A percentile compares a stretch with the other conserved stretches of the same genome.
Conservation (phyloP, 1,140 invertebrate genomes). For the Panonychus citri region DNA sequence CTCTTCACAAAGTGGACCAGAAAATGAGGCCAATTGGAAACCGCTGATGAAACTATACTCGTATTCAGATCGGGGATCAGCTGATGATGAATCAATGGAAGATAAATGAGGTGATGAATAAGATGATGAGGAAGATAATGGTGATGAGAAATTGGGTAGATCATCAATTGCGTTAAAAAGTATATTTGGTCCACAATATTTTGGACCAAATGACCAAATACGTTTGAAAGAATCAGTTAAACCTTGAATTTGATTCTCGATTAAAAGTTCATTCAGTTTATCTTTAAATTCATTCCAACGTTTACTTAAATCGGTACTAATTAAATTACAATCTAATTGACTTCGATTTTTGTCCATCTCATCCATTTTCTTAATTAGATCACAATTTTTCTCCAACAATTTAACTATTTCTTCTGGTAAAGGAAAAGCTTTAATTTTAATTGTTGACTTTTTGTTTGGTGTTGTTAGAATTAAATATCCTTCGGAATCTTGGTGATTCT, state of each 20-base stretch:
- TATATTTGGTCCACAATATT: constrained; percentile 65
- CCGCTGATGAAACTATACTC: constrained; percentile 69
- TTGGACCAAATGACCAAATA: constrained; percentile 77
- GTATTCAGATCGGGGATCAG: constrained; percentile 21
- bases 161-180: constrained; percentile 42
- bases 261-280: constrained; percentile 4
- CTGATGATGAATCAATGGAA: constrained; percentile 22
- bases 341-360: neutral
- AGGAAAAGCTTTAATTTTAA: constrained; percentile 53
- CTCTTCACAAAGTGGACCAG: constrained; percentile 82
- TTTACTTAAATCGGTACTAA: neutral
- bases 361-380: constrained; percentile 8
- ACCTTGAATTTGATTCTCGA: constrained; percentile 33
- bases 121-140: no score
- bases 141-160: constrained; percentile 3
- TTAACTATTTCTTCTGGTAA: constrained; percentile 46
- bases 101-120: no score
- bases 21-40: constrained; percentile 68
- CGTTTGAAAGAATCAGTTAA: constrained; percentile 35
- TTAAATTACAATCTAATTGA: neutral
- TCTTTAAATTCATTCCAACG: constrained; percentile 23
- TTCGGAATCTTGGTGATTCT: neutral
- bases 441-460: constrained; percentile 40
- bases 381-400: constrained; percentile 35
- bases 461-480: constrained; percentile 32